Base-by-base conservation (phyloP, 1,140 invertebrate species). In the Drosophila melanica region DNA sequence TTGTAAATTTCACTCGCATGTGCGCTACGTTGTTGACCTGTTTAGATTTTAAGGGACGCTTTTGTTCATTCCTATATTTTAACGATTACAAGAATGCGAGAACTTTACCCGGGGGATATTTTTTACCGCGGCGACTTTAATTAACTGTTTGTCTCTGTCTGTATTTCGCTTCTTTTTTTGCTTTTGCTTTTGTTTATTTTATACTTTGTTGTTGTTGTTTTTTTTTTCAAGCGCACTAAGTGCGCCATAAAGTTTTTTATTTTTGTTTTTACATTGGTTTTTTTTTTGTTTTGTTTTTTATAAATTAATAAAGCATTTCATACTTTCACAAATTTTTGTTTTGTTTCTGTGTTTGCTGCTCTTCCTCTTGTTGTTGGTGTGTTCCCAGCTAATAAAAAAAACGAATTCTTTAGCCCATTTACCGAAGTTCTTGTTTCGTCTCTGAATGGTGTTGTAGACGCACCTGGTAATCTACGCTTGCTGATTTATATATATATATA, bases 221-320 rank as follows among this genome's bases (percentile, higher is more conserved):
- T 86, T 77, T 87, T 87, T 85, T 71, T 74, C 76, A 79, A 77
- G 68, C 77, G 54, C 77, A 85, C 81, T 85, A 75, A 50, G 81
- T 85, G 74, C 68, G 69, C 73, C 67, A 78, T 87, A 65, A 77
- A 77, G 77, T 77, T 75, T 71, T 77, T 55, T 63, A 68, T 70
- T 64, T 65, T 48, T 63, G 54, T 81, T 79, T 70, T 16, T 45
- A 58, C 55, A 81, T 76, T 27, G 4, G 27, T 27, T 27, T 27
- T 27, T 27, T 27, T 27, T 73, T 50, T 79, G 62, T 70, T 70
- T 65, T 65, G 77, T 44, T 77, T 70, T 79, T 89, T 85, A 85
- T 75, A 89, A 90, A 89, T 89, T 69, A 89, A 84, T 89, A 87
- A 87, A 87, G 84, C 82, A 67, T 85, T 82, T 82, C 65, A 87